Conservation (phyloP, 2,797 vertebrate species). For the Sphaeramia orbicularis region DNA sequence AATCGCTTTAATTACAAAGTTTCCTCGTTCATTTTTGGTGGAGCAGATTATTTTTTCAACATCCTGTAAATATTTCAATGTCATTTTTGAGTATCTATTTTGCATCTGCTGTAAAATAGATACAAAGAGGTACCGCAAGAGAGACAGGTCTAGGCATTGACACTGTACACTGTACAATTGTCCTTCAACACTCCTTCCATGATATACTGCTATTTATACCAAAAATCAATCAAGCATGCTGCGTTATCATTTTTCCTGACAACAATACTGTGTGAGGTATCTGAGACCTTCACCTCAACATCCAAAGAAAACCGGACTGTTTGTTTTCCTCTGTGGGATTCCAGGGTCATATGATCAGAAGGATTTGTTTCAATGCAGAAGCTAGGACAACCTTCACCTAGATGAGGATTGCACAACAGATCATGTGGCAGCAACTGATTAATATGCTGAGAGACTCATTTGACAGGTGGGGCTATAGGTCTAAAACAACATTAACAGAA, state of each 20-base stretch:
- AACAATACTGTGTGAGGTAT: conserved; percentile 28
- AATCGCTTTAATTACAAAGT: not conserved
- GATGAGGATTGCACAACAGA: conserved; percentile 14
- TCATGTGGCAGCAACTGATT: conserved; percentile 11
- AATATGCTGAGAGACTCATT: not conserved
- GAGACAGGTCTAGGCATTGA: conserved; percentile 7
- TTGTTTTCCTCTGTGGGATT: conserved; percentile 22
- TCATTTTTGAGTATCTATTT: too few species aligned
- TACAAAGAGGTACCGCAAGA: not conserved
- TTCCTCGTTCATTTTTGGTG: too few species aligned
- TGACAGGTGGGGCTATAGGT: conserved; percentile 4
- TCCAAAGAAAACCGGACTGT: conserved; percentile 42
- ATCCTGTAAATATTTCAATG: too few species aligned
- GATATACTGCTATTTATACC: conserved; percentile 41
- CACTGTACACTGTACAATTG: conserved; percentile 30
- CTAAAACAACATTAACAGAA: conserved; percentile 36
- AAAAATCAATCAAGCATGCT: conserved; percentile 41
- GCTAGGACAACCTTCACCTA: conserved; percentile 1
- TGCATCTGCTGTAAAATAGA: not conserved
- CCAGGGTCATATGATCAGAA: conserved; percentile 24
- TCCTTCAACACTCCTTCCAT: conserved; percentile 27
- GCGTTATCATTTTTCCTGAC: conserved; percentile 32
- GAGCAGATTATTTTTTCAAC: too few species aligned
- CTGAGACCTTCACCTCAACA: conserved; percentile 38
- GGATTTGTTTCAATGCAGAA: conserved; percentile 22